Evolutionary conservation across 30 jellyfish, hydroid and myxozoan species (phyloP).

Genomic region (Rhopilema esculentum): DNA sequence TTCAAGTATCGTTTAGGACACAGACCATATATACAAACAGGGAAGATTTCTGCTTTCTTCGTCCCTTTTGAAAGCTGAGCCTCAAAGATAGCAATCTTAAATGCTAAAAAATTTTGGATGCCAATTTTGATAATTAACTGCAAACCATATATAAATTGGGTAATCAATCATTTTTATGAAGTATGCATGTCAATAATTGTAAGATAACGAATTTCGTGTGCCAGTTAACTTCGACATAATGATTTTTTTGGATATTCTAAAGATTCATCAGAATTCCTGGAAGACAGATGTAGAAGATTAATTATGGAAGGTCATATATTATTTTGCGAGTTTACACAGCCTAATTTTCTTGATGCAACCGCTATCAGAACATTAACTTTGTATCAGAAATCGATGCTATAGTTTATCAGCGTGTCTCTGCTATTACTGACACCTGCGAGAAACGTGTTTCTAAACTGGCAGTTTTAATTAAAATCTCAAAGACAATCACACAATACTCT

Average conservation of each 20-base stretch:
- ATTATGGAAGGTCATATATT: background rate
- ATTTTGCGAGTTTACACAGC: background rate
- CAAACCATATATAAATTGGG: background rate
- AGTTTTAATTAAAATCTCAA: no score
- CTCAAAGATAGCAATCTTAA: no score
- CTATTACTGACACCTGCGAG: background rate
- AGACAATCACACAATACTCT: no score
- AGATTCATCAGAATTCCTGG: background rate
- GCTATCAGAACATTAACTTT: background rate
- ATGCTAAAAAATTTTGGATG: background rate
- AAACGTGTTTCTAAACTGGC: background rate
- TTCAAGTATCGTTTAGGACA: no score
- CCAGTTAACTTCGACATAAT: background rate
- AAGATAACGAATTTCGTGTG: background rate
- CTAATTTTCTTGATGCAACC: background rate
- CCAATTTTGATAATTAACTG: background rate
- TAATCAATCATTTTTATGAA: background rate
- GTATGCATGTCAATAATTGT: background rate
- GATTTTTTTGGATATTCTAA: background rate
- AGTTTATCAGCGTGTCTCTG: background rate
- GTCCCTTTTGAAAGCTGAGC: no score
- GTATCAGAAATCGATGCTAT: background rate
- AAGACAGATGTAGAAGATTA: background rate
- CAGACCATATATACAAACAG: no score
- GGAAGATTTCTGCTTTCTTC: no score